Evolutionary conservation across 2,888 invertebrate genomes (phyloP), one percentile per base, ranked within the genome.

Genomic region (Tanytarsus gracilentus): DNA sequence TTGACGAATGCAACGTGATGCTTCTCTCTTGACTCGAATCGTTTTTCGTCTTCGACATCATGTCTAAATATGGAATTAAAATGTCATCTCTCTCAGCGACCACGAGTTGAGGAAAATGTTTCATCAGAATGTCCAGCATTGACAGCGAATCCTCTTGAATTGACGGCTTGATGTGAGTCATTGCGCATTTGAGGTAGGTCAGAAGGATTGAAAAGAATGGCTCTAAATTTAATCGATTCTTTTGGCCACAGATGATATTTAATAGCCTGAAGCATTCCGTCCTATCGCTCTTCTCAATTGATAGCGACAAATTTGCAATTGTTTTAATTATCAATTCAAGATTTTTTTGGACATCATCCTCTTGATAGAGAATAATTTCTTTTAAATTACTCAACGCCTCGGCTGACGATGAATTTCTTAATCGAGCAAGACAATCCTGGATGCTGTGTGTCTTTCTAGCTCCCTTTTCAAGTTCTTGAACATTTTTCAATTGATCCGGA

Each of bases 81-180:
- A 94, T 81, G 70, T 82, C 83, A 60, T 81, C 78, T 61, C 84
- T 81, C 68, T 84, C 81, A 59, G 77, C 73, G 0, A 83, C 81
- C 2, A 92, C 77, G 50, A 88, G 76, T 5, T 71, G 69, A 2
- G 87, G 85, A 59, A 82, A 78, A 65, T 83, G 78, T 39, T 79
- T 75, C 11, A 91, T 71, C n/a, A 93, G 76, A 40, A 85, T 77
- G 68, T 93, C 92, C 16, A 95, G 74, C 64, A 92, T 80, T 1
- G 83, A 69, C 1, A 95, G 75, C 0, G 93, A 88, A 71, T 92
- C 92, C 69, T 89, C 86, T 69, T 91, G 88, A 63, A 95, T 84
- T 53, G 79, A 77, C 9, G 78, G 79, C 69, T 88, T 82, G 62
- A 95, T 87, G 67, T 94, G 89, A 0, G 92, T 93, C 89, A 95